Evolutionary conservation across 2,113 vertebrate species (phyloP).

Genomic region (Oncorhynchus kisutch): DNA sequence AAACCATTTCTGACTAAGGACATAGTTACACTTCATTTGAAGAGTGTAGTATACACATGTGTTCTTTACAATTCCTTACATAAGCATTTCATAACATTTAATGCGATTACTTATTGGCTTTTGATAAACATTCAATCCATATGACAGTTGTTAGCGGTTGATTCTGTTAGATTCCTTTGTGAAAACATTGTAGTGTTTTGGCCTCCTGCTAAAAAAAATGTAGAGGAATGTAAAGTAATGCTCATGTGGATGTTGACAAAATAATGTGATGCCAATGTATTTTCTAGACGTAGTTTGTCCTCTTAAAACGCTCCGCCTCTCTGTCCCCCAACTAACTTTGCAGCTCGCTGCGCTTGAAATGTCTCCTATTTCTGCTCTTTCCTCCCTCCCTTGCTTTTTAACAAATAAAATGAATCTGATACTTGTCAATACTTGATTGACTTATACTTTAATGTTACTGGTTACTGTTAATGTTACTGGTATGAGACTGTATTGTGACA

Average conservation of each 20-base stretch:
- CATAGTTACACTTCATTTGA: constrained; percentile 8
- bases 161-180: too few species aligned
- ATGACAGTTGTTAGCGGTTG: too few species aligned
- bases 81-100: neutral
- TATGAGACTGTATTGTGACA: neutral
- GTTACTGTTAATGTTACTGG: neutral
- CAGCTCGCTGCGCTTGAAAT: constrained; percentile 6
- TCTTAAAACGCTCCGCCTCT: neutral
- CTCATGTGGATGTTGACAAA: neutral
- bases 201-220: too few species aligned
- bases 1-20: constrained; percentile 7
- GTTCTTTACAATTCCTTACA: neutral
- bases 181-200: too few species aligned
- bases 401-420: neutral
- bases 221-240: too few species aligned
- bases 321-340: constrained; percentile 9
- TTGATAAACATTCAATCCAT: too few species aligned
- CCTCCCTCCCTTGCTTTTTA: neutral
- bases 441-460: neutral
- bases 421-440: neutral
- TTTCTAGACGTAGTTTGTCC: neutral
- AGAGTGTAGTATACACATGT: too few species aligned
- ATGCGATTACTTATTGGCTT: too few species aligned
- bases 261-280: neutral
- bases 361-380: neutral